Percentiles rank a stretch among this genome's conserved stretches.
phyloP scores from a whole-genome alignment of 1,140 invertebrate genomes.

The Heliothis virescens region DNA sequence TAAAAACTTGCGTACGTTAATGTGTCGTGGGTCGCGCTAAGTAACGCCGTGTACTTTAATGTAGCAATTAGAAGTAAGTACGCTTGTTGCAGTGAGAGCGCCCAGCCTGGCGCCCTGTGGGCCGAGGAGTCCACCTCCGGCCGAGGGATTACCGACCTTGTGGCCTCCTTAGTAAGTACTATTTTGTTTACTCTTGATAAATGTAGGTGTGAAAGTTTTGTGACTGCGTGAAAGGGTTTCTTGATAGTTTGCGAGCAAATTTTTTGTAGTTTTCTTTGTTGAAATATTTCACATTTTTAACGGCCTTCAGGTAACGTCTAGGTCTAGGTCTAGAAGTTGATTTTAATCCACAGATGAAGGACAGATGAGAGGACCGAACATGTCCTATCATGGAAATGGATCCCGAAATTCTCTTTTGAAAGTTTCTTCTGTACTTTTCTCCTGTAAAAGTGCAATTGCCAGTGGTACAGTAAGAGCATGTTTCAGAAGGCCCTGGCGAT shows the following conservation, averaged over 20 bases:
- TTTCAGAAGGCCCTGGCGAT: constrained; percentile 73
- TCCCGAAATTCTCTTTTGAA: no score
- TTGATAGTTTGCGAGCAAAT: constrained; percentile 14
- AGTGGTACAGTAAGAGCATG: constrained; percentile 48
- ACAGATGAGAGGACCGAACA: no score
- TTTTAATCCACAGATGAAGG: no score
- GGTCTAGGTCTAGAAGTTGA: no score
- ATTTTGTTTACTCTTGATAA: constrained; percentile 20
- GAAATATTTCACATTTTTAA: background rate
- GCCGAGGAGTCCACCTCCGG: constrained; percentile 56
- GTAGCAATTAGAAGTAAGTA: constrained; percentile 36
- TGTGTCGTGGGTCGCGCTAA: constrained; percentile 14
- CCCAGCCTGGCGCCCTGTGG: constrained; percentile 70
- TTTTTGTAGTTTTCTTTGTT: background rate
- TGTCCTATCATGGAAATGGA: no score
- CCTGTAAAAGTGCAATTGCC: background rate
- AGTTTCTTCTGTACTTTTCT: no score
- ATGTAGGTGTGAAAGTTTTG: background rate
- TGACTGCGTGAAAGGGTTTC: background rate
- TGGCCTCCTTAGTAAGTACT: constrained; percentile 75
- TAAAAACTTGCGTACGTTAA: constrained; percentile 46
- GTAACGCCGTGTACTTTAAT: constrained; percentile 35
- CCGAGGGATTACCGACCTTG: constrained; percentile 72
- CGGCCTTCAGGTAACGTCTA: background rate
- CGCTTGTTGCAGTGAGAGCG: constrained; percentile 70